Conservation (phyloP, 1,140 invertebrate genomes). For the Drosophila persimilis region DNA sequence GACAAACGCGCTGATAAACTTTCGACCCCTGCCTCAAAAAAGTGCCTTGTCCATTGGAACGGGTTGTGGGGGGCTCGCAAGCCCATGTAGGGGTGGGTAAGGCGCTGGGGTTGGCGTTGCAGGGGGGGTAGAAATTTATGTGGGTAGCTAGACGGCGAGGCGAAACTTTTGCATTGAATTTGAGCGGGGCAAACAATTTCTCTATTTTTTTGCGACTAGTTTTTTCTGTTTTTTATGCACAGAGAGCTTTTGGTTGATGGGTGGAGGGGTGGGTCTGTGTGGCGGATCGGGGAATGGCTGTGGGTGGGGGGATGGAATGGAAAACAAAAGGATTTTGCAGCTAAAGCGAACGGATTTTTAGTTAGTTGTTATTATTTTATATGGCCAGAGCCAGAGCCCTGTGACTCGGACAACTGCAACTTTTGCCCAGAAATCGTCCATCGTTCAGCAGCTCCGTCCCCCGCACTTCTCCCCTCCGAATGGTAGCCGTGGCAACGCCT, state of each 20-base stretch:
- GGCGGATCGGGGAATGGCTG: neutral
- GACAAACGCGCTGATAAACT: constrained; percentile 75
- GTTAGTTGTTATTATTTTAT: constrained; percentile 82
- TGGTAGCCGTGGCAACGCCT: constrained; percentile 55
- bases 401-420: constrained; percentile 71
- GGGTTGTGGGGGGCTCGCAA: neutral
- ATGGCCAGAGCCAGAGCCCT: constrained; percentile 58
- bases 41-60: constrained; percentile 26
- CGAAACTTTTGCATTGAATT: constrained; percentile 80
- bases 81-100: neutral
- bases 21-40: constrained; percentile 57
- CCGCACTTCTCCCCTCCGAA: neutral
- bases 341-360: constrained; percentile 80
- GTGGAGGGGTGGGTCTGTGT: neutral
- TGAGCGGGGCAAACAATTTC: constrained; percentile 77
- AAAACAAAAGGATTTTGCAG: constrained; percentile 80
- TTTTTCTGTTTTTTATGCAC: constrained; percentile 42
- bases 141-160: constrained; percentile 70
- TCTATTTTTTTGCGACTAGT: constrained; percentile 65
- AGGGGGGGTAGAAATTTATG: constrained; percentile 59
- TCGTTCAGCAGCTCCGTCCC: constrained; percentile 20
- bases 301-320: constrained; percentile 13
- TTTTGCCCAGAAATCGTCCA: constrained; percentile 59
- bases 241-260: neutral
- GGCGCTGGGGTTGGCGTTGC: neutral